Base-by-base conservation (phyloP, 1,140 invertebrate species). In the Heterodera carotae region DNA sequence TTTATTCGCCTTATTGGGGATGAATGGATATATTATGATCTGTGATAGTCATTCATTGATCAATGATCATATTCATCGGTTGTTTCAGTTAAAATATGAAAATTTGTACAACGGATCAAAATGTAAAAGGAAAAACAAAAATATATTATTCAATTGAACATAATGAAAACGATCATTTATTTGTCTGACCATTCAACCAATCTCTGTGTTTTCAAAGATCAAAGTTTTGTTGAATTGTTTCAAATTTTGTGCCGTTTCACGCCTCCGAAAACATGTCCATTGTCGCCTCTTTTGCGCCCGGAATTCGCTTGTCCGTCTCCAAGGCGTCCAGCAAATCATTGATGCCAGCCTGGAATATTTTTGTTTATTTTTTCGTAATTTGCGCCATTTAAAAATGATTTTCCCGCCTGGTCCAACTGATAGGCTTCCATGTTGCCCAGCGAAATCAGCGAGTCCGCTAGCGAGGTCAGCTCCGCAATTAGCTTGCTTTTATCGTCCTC, bases 401-500 rank as follows among this genome's bases (percentile, higher is more conserved):
- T 75, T 39, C 22, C 33, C 8, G 12, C 39, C 27, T 56, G 53
- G 27, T 64, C 66, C 27, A 82, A 53, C 27, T 74, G 60, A 72
- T 82, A 82, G 27, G 81, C 81, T 10, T 84, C 72, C 81, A 82
- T 82, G 27, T 82, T 81, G 31, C 81, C 81, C 25, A 71, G 29
- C 18, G 77, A 74, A 48, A 82, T 48, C 12, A 82, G 79, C 15
- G 33, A 36, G 66, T 82, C 81, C 18, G 74, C 81, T 18, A 82
- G 79, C 4, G 79, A 27, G 2, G 81, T 82, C 18, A 82, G 60
- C 43, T 84, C 81, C 15, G 69, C 33, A n/a, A 80, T 48, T n/a
- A 25, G 68, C 31, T 82, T 76, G 33, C n/a, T 39, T n/a, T 77
- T 81, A 18, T 73, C 34, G 33, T 78, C 81, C 48, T 82, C 69